Evolutionary conservation across 2,888 invertebrate species (phyloP).

Genomic region (Zele albiditarsus): DNA sequence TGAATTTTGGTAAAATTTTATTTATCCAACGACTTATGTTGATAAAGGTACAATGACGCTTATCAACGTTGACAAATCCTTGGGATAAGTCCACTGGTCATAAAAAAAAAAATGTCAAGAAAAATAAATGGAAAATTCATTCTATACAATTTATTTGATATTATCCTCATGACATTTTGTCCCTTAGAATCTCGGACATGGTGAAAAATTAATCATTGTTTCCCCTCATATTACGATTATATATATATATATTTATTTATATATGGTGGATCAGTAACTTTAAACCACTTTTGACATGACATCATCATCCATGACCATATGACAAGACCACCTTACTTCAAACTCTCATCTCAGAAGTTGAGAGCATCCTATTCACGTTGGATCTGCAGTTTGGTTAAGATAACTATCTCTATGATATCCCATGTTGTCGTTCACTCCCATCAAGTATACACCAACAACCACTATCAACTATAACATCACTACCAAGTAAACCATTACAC

Average conservation of each 20-base stretch:
- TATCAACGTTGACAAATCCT: constrained; percentile 3
- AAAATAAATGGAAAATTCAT: neutral
- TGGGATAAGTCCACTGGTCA: neutral
- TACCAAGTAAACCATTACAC: neutral
- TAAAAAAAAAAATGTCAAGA: constrained; percentile 1
- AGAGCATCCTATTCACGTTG: neutral
- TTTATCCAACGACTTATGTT: neutral
- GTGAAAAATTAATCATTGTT: neutral
- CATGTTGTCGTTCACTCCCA: neutral
- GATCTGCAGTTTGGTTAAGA: constrained; percentile 17
- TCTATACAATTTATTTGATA: neutral
- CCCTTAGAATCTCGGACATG: neutral
- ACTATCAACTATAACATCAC: too few relatives aligned
- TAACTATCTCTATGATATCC: neutral
- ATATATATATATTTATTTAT: neutral
- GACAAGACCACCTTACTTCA: neutral
- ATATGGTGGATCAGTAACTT: neutral
- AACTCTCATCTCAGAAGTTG: neutral
- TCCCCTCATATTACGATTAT: neutral
- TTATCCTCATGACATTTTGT: neutral
- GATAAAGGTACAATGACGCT: neutral
- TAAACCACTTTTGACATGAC: constrained; percentile 2
- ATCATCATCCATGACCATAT: neutral
- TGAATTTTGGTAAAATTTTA: neutral
- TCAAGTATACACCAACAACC: neutral